Conservation (phyloP, 2,888 invertebrate species). For the Dicyrtomina minuta region DNA sequence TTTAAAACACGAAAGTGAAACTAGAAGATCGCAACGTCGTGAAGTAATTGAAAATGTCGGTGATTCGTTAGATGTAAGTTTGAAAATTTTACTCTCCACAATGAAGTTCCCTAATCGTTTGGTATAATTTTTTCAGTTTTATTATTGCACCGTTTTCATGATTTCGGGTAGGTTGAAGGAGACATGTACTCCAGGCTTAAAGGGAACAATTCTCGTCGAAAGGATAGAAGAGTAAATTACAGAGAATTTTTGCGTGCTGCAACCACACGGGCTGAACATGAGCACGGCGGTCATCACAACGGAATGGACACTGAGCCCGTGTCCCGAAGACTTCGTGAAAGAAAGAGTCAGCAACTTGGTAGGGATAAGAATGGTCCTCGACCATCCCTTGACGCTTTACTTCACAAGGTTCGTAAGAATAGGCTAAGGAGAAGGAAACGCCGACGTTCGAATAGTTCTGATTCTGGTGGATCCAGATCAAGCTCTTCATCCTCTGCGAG, state of each 20-base stretch:
- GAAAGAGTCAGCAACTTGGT: constrained; percentile 19
- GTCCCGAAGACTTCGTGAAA: constrained; percentile 29
- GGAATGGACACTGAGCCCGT: constrained; percentile 31
- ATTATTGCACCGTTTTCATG: not conserved
- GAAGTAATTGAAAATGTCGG: not conserved
- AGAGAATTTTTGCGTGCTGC: not conserved
- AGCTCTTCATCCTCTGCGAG: constrained; percentile 2
- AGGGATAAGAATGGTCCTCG: too few relatives aligned
- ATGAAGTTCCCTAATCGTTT: not conserved
- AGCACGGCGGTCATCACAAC: not conserved
- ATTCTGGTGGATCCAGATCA: too few relatives aligned
- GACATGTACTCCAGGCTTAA: constrained; percentile 40
- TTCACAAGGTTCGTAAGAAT: not conserved
- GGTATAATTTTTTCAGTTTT: not conserved
- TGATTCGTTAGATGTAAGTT: not conserved
- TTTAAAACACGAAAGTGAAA: too few relatives aligned
- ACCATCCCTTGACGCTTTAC: not conserved
- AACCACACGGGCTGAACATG: not conserved
- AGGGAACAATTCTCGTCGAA: constrained; percentile 5
- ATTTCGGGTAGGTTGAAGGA: not conserved
- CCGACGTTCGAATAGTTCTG: constrained; percentile 7
- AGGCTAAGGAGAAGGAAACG: not conserved
- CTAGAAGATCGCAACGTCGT: too few relatives aligned
- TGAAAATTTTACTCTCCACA: too few relatives aligned
- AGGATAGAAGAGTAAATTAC: constrained; percentile 7